Conservation (phyloP, 2,797 vertebrate genomes). For the Rousettus madagascariensis region DNA sequence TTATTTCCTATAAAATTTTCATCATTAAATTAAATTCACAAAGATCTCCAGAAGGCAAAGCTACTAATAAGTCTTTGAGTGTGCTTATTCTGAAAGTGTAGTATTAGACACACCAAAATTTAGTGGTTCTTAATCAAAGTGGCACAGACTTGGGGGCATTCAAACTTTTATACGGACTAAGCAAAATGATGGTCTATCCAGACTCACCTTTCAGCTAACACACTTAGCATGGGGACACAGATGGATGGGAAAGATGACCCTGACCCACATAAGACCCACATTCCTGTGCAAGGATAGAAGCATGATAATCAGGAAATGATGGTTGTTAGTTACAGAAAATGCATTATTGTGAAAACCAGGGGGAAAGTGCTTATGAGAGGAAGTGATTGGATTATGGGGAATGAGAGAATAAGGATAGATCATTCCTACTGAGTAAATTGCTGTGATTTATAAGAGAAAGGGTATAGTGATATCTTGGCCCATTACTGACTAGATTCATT, state of each 20-base stretch:
- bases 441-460: conserved; percentile 96
- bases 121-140: conserved; percentile 55
- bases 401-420: conserved; percentile 88
- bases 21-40: conserved; percentile 33
- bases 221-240: conserved; percentile 86
- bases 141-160: conserved; percentile 19
- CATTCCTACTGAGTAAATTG: conserved; percentile 93
- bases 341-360: conserved; percentile 94
- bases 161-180: conserved; percentile 81
- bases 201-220: conserved; percentile 86
- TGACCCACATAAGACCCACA: conserved; percentile 91
- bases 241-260: conserved; percentile 90
- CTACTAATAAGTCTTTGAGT: conserved; percentile 50
- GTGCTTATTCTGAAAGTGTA: conserved; percentile 40
- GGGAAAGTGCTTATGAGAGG: conserved; percentile 93
- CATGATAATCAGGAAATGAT: conserved; percentile 99
- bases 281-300: conserved; percentile 96
- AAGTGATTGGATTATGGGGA: conserved; percentile 97
- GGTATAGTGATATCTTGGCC: conserved; percentile 89
- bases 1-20: background rate
- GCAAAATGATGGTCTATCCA: conserved; percentile 94
- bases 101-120: conserved; percentile 41
- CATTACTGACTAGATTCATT: conserved; percentile 90
- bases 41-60: background rate
- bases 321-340: conserved; percentile 99